Percentiles rank a stretch among this genome's conserved stretches.
phyloP scores from a whole-genome alignment of 2,888 invertebrate genomes.

The Aleiodes alternator region DNA sequence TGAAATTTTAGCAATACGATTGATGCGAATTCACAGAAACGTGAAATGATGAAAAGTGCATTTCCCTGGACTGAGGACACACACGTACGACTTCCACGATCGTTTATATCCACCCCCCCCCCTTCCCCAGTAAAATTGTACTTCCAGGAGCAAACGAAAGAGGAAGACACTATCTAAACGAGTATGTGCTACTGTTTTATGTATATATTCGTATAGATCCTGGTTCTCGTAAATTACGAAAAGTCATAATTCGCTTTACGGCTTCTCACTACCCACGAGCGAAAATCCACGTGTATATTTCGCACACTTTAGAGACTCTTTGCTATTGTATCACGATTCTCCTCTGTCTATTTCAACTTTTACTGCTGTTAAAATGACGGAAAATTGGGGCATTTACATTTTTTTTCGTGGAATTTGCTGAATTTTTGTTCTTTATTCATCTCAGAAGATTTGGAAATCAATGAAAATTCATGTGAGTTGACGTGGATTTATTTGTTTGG shows the following conservation, averaged over 20 bases:
- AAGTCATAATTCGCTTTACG: conserved; percentile 62
- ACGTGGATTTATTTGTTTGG: too few species aligned
- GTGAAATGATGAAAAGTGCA: conserved; percentile 39
- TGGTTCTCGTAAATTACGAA: conserved; percentile 58
- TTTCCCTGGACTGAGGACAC: conserved; percentile 1
- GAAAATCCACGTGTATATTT: conserved; percentile 42
- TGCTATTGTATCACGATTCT: neutral
- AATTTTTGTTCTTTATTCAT: neutral
- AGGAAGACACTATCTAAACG: conserved; percentile 10
- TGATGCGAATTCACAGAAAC: conserved; percentile 22
- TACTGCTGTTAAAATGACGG: neutral
- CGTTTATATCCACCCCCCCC: conserved; percentile 17
- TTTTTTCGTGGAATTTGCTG: conserved; percentile 1
- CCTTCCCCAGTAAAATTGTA: conserved; percentile 1
- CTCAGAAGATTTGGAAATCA: neutral
- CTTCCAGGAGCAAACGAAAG: conserved; percentile 11
- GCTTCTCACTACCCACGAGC: conserved; percentile 47
- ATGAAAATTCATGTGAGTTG: too few species aligned
- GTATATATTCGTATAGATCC: conserved; percentile 17
- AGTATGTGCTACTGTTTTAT: conserved; percentile 31
- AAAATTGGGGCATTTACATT: conserved; percentile 7
- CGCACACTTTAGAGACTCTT: conserved; percentile 21
- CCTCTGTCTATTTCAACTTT: conserved; percentile 39
- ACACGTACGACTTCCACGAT: conserved; percentile 20
- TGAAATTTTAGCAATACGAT: too few species aligned